phyloP scores from a whole-genome alignment of 2,113 vertebrate genomes.

The Leptosomus discolor region DNA sequence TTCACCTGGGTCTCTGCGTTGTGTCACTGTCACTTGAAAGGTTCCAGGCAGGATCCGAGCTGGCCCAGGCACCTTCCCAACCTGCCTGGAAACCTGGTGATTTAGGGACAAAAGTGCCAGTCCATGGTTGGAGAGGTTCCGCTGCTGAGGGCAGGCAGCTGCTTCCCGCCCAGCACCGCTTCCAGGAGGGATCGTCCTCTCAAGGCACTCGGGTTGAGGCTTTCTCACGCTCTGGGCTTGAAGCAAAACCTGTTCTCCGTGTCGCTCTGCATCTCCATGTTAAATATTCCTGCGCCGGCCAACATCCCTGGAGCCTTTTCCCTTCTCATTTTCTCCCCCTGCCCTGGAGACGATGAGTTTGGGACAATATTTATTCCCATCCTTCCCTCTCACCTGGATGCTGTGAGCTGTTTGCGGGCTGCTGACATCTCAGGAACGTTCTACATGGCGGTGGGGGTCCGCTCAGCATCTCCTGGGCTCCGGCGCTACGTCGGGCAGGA shows the following conservation, averaged over 20 bases:
- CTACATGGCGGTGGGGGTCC: not conserved
- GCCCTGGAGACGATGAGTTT: rapidly evolving
- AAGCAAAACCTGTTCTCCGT: not conserved
- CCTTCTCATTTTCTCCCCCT: not conserved
- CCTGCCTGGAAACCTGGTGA: not conserved
- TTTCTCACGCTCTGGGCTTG: rapidly evolving
- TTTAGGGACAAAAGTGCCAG: not conserved
- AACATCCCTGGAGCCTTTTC: not conserved
- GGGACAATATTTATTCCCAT: not conserved
- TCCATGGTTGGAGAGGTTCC: rapidly evolving
- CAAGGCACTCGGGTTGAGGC: rapidly evolving
- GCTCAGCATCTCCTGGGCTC: not conserved
- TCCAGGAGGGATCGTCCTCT: not conserved
- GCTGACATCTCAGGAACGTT: not conserved
- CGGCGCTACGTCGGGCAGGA: not conserved
- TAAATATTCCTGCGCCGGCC: not conserved
- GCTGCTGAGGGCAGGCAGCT: not conserved
- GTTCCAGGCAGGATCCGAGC: rapidly evolving
- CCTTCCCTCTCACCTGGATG: not conserved
- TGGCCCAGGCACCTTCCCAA: not conserved
- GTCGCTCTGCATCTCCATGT: rapidly evolving
- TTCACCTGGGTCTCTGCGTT: rapidly evolving
- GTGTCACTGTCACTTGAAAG: rapidly evolving
- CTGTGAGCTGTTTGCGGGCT: not conserved
- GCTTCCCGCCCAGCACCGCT: not conserved